Base-by-base conservation (phyloP, 2,113 vertebrate species). In the Lota lota region DNA sequence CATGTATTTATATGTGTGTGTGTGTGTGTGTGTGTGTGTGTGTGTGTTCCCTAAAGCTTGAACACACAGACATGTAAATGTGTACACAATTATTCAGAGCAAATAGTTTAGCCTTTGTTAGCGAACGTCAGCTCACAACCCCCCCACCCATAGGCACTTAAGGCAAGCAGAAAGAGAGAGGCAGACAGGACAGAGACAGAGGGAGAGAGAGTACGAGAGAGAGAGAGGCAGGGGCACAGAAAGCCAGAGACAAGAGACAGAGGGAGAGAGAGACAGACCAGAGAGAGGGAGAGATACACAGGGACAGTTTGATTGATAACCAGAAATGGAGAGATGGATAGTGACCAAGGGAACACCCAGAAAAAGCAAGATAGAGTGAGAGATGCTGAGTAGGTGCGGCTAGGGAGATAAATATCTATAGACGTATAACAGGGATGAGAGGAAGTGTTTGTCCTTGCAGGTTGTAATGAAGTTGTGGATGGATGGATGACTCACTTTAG, bases 401-500 rank as follows among this genome's bases (percentile, higher is more conserved):
- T 74, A 82, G 84, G 81, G 70, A 74, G 6, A 65, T 22, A 22
- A 4, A 16, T 22, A 19, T 18, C 36, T 33, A 33, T 33, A 76
- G 77, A 82, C 69, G 81, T 77, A 71, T 68, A 82, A 72, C 71
- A 74, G 72, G 64, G 64, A 40, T 63, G 72, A 28, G 79, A 40
- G 74, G 56, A 69, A 15, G 87, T 83, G 86, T 88, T 90, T 88
- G 88, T 82, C 88, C 87, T 90, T 89, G 88, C 78, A 84, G 82
- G 83, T 81, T 87, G 86, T 90, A 88, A 90, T 90, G 86, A 89
- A 90, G 87, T 82, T 73, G 79, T 84, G 82, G 87, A 87, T 85
- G 86, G 88, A 90, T 89, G 77, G 86, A 89, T 89, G 86, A 89
- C 78, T 88, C 83, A 87, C 82, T 88, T 88, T 84, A 86, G 88